These are phyloP conservation scores for Drosophila quinaria DNA, from an alignment of 2,888 invertebrate species.

Conservation along the genomic window DNA sequence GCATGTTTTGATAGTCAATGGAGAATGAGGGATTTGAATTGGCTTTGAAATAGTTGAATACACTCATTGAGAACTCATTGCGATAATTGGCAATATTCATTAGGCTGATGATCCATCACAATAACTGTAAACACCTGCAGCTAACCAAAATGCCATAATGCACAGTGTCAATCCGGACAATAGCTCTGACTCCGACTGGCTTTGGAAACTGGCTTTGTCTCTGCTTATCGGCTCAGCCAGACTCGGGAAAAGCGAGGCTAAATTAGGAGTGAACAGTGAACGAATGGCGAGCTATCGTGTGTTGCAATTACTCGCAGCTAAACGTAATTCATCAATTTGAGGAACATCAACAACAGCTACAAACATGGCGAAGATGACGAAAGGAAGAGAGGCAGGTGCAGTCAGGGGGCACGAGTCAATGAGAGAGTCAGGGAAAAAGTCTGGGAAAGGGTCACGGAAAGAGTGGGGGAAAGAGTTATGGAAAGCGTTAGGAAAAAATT, in stretches of 20 bases:
- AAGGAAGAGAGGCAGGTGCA: too few species aligned
- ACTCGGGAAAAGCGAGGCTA: background rate
- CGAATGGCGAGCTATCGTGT: constrained; percentile 30
- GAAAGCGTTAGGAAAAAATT: too few species aligned
- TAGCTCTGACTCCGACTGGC: background rate
- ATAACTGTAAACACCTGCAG: constrained; percentile 37
- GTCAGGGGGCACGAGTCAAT: too few species aligned
- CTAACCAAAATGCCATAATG: constrained; percentile 29
- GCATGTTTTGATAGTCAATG: background rate
- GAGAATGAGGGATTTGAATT: background rate
- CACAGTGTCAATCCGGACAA: constrained; percentile 23
- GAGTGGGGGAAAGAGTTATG: too few species aligned
- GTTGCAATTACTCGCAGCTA: constrained; percentile 60
- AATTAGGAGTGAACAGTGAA: background rate
- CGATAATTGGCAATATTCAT: constrained; percentile 48
- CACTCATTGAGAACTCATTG: constrained; percentile 20
- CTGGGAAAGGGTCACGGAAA: too few species aligned
- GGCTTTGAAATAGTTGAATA: constrained; percentile 21
- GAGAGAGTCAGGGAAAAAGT: too few species aligned
- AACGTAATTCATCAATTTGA: constrained; percentile 70
- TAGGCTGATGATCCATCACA: constrained; percentile 43
- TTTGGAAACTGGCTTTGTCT: constrained; percentile 6
- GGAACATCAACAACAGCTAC: constrained; percentile 33
- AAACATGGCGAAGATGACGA: too few species aligned
- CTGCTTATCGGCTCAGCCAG: constrained; percentile 42